Evolutionary conservation across 2,113 vertebrate genomes (phyloP), one percentile per base, ranked within the genome.

Genomic region (Anolis sagrei): DNA sequence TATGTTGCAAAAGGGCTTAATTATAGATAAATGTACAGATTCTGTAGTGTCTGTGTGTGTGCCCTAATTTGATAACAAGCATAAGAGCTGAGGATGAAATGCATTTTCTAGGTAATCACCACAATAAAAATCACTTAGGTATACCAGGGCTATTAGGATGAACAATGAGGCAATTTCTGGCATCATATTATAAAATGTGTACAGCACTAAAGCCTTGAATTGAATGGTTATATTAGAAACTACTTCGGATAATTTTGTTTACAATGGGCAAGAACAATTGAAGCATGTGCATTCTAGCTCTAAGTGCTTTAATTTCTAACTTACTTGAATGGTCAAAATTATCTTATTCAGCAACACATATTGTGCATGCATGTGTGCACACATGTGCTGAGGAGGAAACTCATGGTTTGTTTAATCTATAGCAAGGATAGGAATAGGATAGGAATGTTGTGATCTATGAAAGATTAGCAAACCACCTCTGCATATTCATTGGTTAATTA

Each of bases 271-370:
- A 89, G 76, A 93, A 94, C 88, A 87, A 87, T 92, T 82, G 89
- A 92, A 91, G 86, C 72, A 79, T 83, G 75, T 77, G 70, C 75
- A 77, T 64, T 54, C 62, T 62, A 92, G 87, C 75, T 72, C 88
- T 93, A 89, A 93, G 90, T 94, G 90, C 93, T 94, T 93, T 92
- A 92, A 91, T 93, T 93, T 85, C 84, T 79, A 90, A 48, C 29
- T 87, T 92, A 88, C 90, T 94, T 93, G 83, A 91, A 93, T 90
- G 86, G 54, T 89, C 88, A 92, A 86, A 73, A 89, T 74, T 70
- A 70, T 86, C 72, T 87, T 81, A 91, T 89, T 91, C 83, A 0
- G 0, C 1, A 70, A 79, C 70, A 80, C 81, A 5, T 9, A 48
- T 32, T 73, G 48, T 62, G 29, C 29, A 25, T 75, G 54, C 44